Evolutionary conservation across 2,888 invertebrate species (phyloP).

Genomic region (Xestobium rufovillosum): DNA sequence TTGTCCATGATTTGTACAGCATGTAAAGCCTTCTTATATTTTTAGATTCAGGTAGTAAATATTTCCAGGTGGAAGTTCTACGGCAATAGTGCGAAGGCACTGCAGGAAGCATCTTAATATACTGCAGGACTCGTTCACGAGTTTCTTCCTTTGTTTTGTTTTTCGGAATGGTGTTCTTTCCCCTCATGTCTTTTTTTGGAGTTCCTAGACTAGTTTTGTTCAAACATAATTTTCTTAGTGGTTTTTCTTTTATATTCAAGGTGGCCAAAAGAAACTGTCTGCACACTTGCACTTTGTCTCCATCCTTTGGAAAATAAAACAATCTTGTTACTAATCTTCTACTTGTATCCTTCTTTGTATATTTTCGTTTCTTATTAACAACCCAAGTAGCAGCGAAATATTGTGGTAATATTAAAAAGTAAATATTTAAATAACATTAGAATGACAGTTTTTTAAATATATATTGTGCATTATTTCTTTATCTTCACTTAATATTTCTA

Average conservation of each 20-base stretch:
- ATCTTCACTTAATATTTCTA: no score
- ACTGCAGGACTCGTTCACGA: conserved; percentile 8
- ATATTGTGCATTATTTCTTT: no score
- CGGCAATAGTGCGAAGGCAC: conserved; percentile 13
- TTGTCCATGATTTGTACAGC: conserved; percentile 12
- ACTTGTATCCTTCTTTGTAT: no score
- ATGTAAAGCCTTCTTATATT: conserved; percentile 12
- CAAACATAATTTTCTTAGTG: conserved; percentile 6
- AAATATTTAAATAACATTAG: no score
- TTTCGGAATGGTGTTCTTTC: conserved; percentile 5
- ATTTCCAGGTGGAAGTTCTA: conserved; percentile 7
- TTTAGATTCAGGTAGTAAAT: conserved; percentile 9
- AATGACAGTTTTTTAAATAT: no score
- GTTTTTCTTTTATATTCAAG: conserved; percentile 10
- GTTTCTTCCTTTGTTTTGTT: conserved; percentile 6
- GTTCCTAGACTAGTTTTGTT: conserved; percentile 10
- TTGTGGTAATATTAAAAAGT: no score
- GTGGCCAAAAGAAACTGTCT: conserved; percentile 14
- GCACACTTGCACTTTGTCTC: conserved; percentile 11
- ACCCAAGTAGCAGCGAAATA: no score
- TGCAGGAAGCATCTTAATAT: conserved; percentile 12
- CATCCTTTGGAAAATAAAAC: conserved; percentile 8
- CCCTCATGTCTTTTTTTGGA: conserved; percentile 13
- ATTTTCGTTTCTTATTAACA: no score
- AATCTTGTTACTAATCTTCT: no score